Base-by-base conservation (phyloP, 2,113 vertebrate species). In the Daboia siamensis region DNA sequence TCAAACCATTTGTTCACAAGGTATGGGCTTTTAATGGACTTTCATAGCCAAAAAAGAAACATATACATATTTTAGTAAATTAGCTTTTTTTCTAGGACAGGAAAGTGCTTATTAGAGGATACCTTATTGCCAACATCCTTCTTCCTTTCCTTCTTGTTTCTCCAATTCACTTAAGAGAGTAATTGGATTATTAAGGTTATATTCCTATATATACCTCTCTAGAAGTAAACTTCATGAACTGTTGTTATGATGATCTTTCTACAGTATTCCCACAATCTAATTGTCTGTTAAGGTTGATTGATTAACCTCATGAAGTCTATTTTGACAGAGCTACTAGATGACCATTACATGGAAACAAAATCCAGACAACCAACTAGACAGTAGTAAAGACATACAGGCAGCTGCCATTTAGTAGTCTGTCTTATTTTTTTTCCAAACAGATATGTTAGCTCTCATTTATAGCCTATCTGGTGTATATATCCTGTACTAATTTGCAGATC, bases 1-100 rank as follows among this genome's bases (percentile, higher is more conserved):
- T 29, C 85, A 88, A 21, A 94, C 21, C 52, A 89, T 39, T 48
- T 88, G 20, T 39, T 52, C 10, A 86, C 8, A 21, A 90, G 21
- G 15, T 21, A 39, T 88, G 3, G 20, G 64, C 11, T 93, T n/a
- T 94, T 90, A 9, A 90, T 92, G 13, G 90, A 51, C 4, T 1
- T 93, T 51, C 80, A 3, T 80, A 29, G 11, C 90, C 93, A 94
- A 12, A 89, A 54, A 92, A 93, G 0, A 13, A 46, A 61, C 85
- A 93, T 90, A 8, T 3, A 80, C 33, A 44, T 90, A 92, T 94
- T 94, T 94, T 52, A 86, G 2, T 46, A 55, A 52, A 20, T 48
- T 29, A 21, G 9, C 39, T 2, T 0, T 0, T 24, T 93, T 95
- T 21, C 15, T 54, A 90, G 1, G n/a, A 0, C 5, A 33, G 55